A percentile compares a stretch with the other conserved stretches of the same genome.
Evolutionary conservation across 2,888 invertebrate genomes (phyloP).

Genomic region (Cerastis leucographa): DNA sequence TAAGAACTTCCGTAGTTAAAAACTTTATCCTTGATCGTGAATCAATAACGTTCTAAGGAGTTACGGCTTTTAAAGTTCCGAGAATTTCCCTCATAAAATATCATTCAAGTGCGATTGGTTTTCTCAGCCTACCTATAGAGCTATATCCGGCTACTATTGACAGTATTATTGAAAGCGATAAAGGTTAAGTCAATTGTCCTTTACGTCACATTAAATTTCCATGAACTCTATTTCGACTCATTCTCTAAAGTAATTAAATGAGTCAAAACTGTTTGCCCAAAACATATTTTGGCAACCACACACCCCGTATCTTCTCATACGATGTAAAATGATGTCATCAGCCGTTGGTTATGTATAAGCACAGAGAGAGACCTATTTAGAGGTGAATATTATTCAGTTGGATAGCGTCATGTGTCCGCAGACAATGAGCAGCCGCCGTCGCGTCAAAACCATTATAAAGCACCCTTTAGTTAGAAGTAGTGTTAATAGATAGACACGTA

Average conservation of each 20-base stretch:
- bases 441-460: slow-evolving; percentile 80
- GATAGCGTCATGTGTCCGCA: slow-evolving; percentile 69
- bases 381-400: slow-evolving; percentile 72
- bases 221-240: slow-evolving; percentile 3
- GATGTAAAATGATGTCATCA: slow-evolving; percentile 55
- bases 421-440: slow-evolving; percentile 76
- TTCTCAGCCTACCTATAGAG: slow-evolving; percentile 15
- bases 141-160: slow-evolving; percentile 2
- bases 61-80: slow-evolving; percentile 37
- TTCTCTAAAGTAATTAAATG: slow-evolving; percentile 15
- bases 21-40: slow-evolving; percentile 49
- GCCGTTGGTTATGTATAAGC: slow-evolving; percentile 64
- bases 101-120: slow-evolving; percentile 37
- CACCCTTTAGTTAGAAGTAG: slow-evolving; percentile 82
- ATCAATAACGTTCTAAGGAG: slow-evolving; percentile 50
- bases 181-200: slow-evolving; percentile 9
- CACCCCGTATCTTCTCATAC: slow-evolving; percentile 29
- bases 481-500: slow-evolving; percentile 78
- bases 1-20: slow-evolving; percentile 45
- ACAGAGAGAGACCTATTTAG: slow-evolving; percentile 57
- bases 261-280: slow-evolving; percentile 4
- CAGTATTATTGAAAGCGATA: slow-evolving; percentile 8
- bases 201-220: not conserved
- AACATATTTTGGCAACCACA: slow-evolving; percentile 24
- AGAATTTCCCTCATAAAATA: slow-evolving; percentile 45